Percentiles rank a stretch among this genome's conserved stretches.
These are phyloP conservation scores for Scolopax bukidnonensis DNA, from an alignment of 2,797 vertebrate genomes.

Conservation along the genomic window DNA sequence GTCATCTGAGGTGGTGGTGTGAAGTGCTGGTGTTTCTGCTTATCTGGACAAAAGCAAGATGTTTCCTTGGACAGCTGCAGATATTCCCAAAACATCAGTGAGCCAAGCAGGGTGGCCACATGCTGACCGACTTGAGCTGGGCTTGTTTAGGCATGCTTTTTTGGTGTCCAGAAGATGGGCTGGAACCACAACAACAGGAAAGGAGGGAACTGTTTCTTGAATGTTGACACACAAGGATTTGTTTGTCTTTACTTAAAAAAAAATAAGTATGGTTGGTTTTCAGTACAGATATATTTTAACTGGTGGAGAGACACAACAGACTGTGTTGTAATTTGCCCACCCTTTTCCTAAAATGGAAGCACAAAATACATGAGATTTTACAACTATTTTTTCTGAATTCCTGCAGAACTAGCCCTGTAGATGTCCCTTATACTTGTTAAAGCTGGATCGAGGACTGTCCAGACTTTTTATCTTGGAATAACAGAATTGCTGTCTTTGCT, in stretches of 20 bases:
- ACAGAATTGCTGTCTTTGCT: background rate
- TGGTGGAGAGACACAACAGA: background rate
- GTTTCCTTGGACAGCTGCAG: background rate
- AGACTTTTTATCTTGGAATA: background rate
- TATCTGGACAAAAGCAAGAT: background rate
- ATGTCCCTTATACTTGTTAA: background rate
- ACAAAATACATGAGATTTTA: background rate
- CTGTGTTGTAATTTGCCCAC: background rate
- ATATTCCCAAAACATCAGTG: background rate
- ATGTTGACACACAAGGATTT: background rate
- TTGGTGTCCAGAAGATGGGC: background rate
- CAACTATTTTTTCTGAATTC: background rate
- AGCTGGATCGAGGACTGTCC: background rate
- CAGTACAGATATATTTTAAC: background rate
- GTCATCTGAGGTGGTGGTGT: background rate
- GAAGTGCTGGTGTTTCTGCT: background rate
- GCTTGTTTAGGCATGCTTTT: background rate
- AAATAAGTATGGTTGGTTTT: background rate
- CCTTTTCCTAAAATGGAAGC: background rate
- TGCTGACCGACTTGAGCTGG: accelerated
- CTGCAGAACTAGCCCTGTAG: background rate
- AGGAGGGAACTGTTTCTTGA: background rate
- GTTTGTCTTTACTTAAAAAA: background rate
- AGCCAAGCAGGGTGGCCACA: background rate
- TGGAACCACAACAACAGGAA: background rate